Conservation (phyloP, 2,797 vertebrate species). For the Monodelphis domestica region DNA sequence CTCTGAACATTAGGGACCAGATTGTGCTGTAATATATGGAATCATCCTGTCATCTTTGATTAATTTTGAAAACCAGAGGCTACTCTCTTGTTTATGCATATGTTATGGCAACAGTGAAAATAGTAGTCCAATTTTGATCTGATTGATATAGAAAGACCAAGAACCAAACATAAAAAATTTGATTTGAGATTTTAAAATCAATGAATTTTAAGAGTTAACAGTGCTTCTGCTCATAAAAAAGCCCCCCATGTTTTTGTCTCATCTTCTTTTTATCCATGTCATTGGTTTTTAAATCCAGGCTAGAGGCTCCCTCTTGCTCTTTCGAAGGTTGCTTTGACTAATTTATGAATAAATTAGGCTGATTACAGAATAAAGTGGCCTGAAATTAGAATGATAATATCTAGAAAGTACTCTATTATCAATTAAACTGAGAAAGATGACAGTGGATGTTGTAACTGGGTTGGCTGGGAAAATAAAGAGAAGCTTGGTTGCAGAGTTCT, state of each 20-base stretch:
- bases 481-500: not conserved
- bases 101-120: not conserved
- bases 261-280: not conserved
- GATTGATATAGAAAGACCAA: not conserved
- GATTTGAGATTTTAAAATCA: not conserved
- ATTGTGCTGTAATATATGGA: not conserved
- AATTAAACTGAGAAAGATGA: not conserved
- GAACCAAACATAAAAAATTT: not conserved
- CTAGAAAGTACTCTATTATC: not conserved
- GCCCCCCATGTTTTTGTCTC: not conserved
- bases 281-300: not conserved
- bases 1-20: not conserved
- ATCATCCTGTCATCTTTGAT: not conserved
- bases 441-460: not conserved
- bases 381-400: not conserved
- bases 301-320: not conserved
- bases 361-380: accelerated
- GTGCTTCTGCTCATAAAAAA: not conserved
- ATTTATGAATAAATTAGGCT: too few relatives aligned
- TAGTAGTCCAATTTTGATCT: not conserved
- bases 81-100: not conserved
- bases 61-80: not conserved
- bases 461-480: not conserved
- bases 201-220: not conserved
- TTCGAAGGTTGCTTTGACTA: not conserved